Evolutionary conservation across 2,797 vertebrate species (phyloP), one percentile per base, ranked within the genome.

Genomic region (Megaceryle alcyon): DNA sequence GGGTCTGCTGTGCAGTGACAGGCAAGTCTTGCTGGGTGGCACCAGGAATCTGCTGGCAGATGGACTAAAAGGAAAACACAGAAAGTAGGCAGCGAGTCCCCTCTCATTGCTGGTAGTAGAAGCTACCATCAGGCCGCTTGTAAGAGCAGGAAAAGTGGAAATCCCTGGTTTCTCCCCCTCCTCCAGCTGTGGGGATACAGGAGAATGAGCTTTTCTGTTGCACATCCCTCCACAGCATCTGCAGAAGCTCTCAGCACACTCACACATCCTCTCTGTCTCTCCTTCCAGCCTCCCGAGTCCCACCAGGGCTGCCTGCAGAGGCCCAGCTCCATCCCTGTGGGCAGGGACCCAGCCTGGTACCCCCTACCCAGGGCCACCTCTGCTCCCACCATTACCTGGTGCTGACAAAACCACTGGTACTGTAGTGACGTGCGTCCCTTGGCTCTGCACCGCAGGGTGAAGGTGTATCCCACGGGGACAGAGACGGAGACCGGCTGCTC

Each of bases 391-490:
- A 2, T 93, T 93, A 99, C 99, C 98, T 98, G 98, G 7, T 90
- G 56, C 39, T 98, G 94, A 70, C 97, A 98, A 88, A 99, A 99
- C 99, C 99, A 99, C 97, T 99, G 99, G 97, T 98, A 99, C 26
- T 78, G 92, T 63, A 99, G 97, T 6, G 84, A 26, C 0, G 97
- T 96, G 23, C 66, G 92, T 22, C 98, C 98, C 89, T 98, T 90
- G 2, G 99, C 99, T 22, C 97, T 91, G 90, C 99, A 99, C 21
- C 97, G 97, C 89, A 99, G 97, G 1, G 96, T 97, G 83, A 99
- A 97, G 43, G 86, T 94, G 44, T 98, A 97, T 82, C 98, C 98
- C 81, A 92, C 94, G 2, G 98, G 99, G 29, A 99, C 98, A 21
- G 98, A 98, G 71, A 97, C 97, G 3, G 97, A 98, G 9, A 98